Percentiles rank a stretch among this genome's conserved stretches.
phyloP scores from a whole-genome alignment of 1,140 invertebrate species.

The Drosophila guanche region DNA sequence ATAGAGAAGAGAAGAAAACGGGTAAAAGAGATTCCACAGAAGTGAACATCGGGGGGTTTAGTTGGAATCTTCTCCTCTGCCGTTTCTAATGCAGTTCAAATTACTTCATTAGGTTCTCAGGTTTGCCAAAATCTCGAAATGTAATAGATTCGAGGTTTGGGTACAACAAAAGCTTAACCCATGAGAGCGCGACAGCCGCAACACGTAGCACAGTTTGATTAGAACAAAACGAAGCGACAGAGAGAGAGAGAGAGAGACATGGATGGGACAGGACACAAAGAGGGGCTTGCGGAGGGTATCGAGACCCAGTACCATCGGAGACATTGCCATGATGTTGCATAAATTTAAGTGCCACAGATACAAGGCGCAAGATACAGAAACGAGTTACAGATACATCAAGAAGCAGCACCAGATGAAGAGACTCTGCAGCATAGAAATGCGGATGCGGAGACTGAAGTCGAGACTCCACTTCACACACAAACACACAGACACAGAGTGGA shows the following conservation, averaged over 20 bases:
- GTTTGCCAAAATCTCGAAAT: slow-evolving; percentile 16
- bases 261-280: slow-evolving; percentile 5
- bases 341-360: slow-evolving; percentile 79
- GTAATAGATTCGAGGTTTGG: neutral
- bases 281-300: too few relatives aligned
- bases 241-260: slow-evolving; percentile 17
- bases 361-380: slow-evolving; percentile 75
- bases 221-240: slow-evolving; percentile 66
- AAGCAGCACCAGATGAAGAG: slow-evolving; percentile 49
- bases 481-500: slow-evolving; percentile 14
- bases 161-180: slow-evolving; percentile 55
- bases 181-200: slow-evolving; percentile 40
- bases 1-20: slow-evolving; percentile 29
- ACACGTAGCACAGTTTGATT: slow-evolving; percentile 74
- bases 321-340: slow-evolving; percentile 75
- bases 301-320: neutral
- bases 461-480: slow-evolving; percentile 43
- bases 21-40: slow-evolving; percentile 32
- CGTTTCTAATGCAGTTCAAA: slow-evolving; percentile 48
- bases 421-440: slow-evolving; percentile 71
- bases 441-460: slow-evolving; percentile 55
- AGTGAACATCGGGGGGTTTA: neutral
- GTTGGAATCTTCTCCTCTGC: neutral
- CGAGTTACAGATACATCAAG: slow-evolving; percentile 74
- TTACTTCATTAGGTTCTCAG: slow-evolving; percentile 38